Conservation (phyloP, 2,888 invertebrate species). For the Eupithecia subumbrata region DNA sequence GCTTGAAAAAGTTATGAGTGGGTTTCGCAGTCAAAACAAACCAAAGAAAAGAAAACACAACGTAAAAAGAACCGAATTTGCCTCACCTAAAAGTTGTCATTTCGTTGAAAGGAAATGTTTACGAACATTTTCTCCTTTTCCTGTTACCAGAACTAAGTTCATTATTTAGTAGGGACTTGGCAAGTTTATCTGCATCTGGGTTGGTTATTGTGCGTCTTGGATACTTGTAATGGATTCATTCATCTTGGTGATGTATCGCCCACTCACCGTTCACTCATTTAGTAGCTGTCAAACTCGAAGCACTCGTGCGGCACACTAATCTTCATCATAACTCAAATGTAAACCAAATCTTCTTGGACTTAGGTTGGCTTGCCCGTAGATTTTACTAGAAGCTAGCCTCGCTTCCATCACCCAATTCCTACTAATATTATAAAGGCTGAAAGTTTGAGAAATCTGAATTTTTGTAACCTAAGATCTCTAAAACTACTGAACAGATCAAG, state of each 20-base stretch:
- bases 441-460: too few relatives aligned
- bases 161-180: conserved; percentile 45
- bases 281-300: conserved; percentile 53
- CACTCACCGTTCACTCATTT: conserved; percentile 58
- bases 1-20: conserved; percentile 68
- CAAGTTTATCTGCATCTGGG: conserved; percentile 47
- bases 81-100: conserved; percentile 11
- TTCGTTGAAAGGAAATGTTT: conserved; percentile 15
- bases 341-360: conserved; percentile 14
- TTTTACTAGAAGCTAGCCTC: too few relatives aligned
- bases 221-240: conserved; percentile 57
- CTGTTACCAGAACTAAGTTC: conserved; percentile 53
- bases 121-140: conserved; percentile 51
- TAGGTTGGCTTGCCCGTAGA: too few relatives aligned
- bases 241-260: conserved; percentile 58
- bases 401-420: too few relatives aligned
- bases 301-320: conserved; percentile 23
- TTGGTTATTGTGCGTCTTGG: conserved; percentile 46
- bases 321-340: conserved; percentile 27
- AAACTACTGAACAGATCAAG: too few relatives aligned
- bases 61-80: conserved; percentile 47
- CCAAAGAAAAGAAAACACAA: conserved; percentile 33
- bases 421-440: too few relatives aligned
- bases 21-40: conserved; percentile 79
- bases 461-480: too few relatives aligned